Evolutionary conservation across 2,113 vertebrate genomes (phyloP).

Genomic region (Etheostoma spectabile): DNA sequence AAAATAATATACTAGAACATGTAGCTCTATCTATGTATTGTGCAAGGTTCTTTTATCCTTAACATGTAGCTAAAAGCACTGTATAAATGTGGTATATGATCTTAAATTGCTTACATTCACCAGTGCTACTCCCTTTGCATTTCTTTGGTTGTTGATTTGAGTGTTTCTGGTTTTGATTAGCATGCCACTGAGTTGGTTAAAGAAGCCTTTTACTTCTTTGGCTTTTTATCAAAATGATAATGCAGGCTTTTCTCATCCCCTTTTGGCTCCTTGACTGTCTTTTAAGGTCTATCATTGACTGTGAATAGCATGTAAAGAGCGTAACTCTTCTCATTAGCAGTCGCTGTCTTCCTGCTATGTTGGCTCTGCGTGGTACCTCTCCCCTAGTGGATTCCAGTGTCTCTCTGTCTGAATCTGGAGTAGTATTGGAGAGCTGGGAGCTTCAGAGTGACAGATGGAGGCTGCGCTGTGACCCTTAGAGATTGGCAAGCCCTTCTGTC

Average conservation of each 20-base stretch:
- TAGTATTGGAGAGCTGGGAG: constrained; percentile 52
- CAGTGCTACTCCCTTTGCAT: constrained; percentile 6
- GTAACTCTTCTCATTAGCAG: constrained; percentile 73
- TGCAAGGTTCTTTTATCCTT: constrained; percentile 16
- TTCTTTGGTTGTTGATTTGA: constrained; percentile 25
- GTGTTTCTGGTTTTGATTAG: constrained; percentile 35
- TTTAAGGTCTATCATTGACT: constrained; percentile 60
- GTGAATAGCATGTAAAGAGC: constrained; percentile 59
- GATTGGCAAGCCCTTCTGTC: constrained; percentile 76
- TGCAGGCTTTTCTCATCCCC: constrained; percentile 33
- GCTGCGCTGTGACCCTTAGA: constrained; percentile 75
- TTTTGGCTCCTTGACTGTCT: constrained; percentile 50
- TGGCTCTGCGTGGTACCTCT: constrained; percentile 61
- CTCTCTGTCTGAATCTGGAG: constrained; percentile 60
- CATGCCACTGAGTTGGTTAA: not conserved
- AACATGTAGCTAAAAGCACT: constrained; percentile 2
- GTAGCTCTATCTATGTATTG: constrained; percentile 5
- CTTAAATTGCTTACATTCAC: constrained; percentile 20
- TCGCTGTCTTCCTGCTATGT: constrained; percentile 64
- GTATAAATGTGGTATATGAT: constrained; percentile 26
- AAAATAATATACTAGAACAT: constrained; percentile 15
- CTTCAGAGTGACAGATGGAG: constrained; percentile 78
- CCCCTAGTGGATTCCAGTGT: constrained; percentile 66
- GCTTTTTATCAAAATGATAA: constrained; percentile 48
- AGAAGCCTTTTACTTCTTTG: constrained; percentile 24